Evolutionary conservation across 2,888 invertebrate genomes (phyloP).

Genomic region (Eupithecia subumbrata): DNA sequence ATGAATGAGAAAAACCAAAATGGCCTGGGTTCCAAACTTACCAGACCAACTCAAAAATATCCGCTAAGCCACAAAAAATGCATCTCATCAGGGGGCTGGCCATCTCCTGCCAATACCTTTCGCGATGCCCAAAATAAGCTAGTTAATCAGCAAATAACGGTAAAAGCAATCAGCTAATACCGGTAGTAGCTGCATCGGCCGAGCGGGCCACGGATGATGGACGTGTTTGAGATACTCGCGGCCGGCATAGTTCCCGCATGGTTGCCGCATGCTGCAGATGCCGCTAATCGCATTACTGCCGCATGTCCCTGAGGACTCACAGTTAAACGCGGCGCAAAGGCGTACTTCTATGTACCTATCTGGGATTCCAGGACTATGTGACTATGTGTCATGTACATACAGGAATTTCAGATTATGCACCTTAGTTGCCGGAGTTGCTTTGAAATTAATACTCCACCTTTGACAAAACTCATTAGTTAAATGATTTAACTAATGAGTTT

Average conservation of each 20-base stretch:
- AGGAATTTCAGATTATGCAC: not conserved
- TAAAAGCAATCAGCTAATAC: slow-evolving; percentile 8
- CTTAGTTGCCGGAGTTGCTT: not conserved
- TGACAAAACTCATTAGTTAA: not conserved
- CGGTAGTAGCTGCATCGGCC: not conserved
- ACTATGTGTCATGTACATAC: not conserved
- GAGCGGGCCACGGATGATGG: not conserved
- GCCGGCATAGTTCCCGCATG: slow-evolving; percentile 50
- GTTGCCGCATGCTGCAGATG: slow-evolving; percentile 62
- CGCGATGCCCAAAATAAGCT: not conserved
- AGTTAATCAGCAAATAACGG: not conserved
- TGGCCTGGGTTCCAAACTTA: not conserved
- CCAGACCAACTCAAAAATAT: not conserved
- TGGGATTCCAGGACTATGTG: not conserved
- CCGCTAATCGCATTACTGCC: slow-evolving; percentile 77
- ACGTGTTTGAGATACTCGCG: slow-evolving; percentile 50
- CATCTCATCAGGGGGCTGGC: not conserved
- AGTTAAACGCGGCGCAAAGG: not conserved
- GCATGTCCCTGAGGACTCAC: slow-evolving; percentile 54
- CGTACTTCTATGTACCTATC: not conserved
- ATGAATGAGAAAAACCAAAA: not conserved
- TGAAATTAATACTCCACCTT: not conserved
- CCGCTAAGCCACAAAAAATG: not conserved
- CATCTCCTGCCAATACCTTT: not conserved
- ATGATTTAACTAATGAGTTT: not conserved